Base-by-base conservation (phyloP, 2,113 vertebrate species). In the Otocyon megalotis region DNA sequence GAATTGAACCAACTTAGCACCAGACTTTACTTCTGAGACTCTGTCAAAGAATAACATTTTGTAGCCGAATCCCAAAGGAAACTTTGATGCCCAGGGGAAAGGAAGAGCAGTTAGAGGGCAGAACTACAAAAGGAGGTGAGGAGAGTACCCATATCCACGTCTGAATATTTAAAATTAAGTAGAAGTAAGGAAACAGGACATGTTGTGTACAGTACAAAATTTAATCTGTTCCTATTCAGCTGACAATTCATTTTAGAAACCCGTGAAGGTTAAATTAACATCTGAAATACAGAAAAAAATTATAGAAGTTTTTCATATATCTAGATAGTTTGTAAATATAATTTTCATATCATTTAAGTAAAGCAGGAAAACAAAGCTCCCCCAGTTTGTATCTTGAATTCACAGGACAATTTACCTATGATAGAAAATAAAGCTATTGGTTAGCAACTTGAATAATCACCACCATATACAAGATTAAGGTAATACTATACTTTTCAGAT, bases 291-390 rank as follows among this genome's bases (percentile, higher is more conserved):
- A 94, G 43, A 50, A 24, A 86, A 94, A 96, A 94, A 53, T 14
- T 79, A 88, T 2, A 60, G 30, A 76, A 87, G 3, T 32, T 95
- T 96, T 84, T 93, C 74, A 90, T 48, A n/a, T 88, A 72, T 79
- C n/a, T 74, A 79, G 86, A 48, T 93, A 54, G 12, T 9, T 22
- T 79, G 1, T 32, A 79, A 95, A 32, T 76, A 0, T 71, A 58
- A 76, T 88, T 93, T 96, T 97, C 4, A 32, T 77, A 50, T 62
- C 30, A 88, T 81, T 96, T 80, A 43, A 69, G 24, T 79, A 72
- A 90, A 90, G 74, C 24, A 89, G 53, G 62, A 69, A 15, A 48
- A 37, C 11, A 79, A 94, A 83, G 90, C 9, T 50, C 81, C 15
- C 20, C 72, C 30, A 54, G 30, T 74, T 90, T 74, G 3, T 50